Base-by-base conservation (phyloP, 2,113 vertebrate species). In the Penelope pileata region DNA sequence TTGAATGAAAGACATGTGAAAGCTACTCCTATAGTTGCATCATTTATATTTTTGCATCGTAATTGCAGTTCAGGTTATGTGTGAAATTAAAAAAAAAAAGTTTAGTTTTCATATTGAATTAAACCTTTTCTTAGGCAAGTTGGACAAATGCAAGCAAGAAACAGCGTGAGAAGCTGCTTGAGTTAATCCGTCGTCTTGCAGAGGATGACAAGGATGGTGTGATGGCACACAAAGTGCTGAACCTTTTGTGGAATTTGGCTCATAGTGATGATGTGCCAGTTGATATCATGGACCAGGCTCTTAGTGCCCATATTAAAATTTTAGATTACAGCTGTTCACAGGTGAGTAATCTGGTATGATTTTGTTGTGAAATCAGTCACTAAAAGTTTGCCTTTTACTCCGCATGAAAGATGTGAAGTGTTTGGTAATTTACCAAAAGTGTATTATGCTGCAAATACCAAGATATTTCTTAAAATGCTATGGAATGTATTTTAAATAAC, bases 111-210 rank as follows among this genome's bases (percentile, higher is more conserved):
- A 5, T 70, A 67, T 32, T 14, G 54, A n/a, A 43, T 69, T 50
- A 78, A 80, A 88, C 79, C 6, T 21, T 93, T 94, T 90, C 95
- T 36, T 94, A 99, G 99, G 99, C 99, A 93, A 99, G 99, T 97
- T 99, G 99, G 99, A 99, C 99, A 83, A 99, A 99, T 81, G 99
- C 99, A 86, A 99, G 99, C 97, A 99, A 99, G 98, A 99, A 99
- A 91, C 99, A 99, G 83, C 99, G 99, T 36, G 99, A 99, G 97
- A 99, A 99, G 86, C 97, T 99, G n/a, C 97, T 99, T 68, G 99
- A 99, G 94, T 97, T 99, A 69, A 99, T 99, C 83, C 98, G 99
- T 74, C 99, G 99, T 83, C 98, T 99, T 94, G 99, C 99, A 42
- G 99, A 99, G 97, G 99, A 99, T 93, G 99, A 99, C 97, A 99